These are phyloP conservation scores for Leuctra nigra DNA, from an alignment of 2,888 invertebrate genomes.

Conservation along the genomic window DNA sequence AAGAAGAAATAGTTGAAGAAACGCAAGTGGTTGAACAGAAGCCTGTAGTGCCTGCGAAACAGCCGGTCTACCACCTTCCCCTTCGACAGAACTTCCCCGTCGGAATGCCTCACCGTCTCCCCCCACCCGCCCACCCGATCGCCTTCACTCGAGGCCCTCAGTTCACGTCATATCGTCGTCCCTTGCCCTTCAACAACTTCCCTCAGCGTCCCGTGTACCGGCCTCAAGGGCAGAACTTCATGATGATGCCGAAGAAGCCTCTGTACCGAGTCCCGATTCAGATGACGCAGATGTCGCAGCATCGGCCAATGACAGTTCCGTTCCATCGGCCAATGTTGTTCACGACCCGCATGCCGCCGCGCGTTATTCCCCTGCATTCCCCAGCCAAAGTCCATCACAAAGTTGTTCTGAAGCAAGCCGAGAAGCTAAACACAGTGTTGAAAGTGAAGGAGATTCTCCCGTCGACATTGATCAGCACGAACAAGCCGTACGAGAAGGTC, in stretches of 20 bases:
- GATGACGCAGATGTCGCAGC: conserved; percentile 13
- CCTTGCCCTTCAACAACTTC: conserved; percentile 17
- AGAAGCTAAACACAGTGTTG: conserved; percentile 23
- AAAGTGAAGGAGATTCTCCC: conserved; percentile 20
- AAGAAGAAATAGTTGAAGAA: background rate
- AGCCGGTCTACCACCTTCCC: conserved; percentile 11
- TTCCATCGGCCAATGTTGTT: conserved; percentile 10
- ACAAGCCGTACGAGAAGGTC: conserved; percentile 26
- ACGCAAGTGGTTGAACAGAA: background rate
- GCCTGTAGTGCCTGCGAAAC: background rate
- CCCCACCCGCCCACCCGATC: background rate
- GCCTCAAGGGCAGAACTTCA: background rate
- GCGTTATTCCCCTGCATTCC: conserved; percentile 5
- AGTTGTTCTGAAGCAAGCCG: conserved; percentile 25
- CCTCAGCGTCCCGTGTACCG: conserved; percentile 16
- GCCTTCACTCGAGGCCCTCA: conserved; percentile 10
- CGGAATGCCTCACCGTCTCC: conserved; percentile 10
- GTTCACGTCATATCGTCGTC: conserved; percentile 18
- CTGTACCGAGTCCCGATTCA: conserved; percentile 19
- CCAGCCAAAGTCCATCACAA: background rate
- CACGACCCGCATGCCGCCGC: background rate
- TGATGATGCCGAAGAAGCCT: conserved; percentile 23
- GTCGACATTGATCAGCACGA: conserved; percentile 1
- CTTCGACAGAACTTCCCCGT: conserved; percentile 2
- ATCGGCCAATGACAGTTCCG: conserved; percentile 2